Evolutionary conservation across 1,140 invertebrate species (phyloP).

Genomic region (Rhopalosiphum maidis): DNA sequence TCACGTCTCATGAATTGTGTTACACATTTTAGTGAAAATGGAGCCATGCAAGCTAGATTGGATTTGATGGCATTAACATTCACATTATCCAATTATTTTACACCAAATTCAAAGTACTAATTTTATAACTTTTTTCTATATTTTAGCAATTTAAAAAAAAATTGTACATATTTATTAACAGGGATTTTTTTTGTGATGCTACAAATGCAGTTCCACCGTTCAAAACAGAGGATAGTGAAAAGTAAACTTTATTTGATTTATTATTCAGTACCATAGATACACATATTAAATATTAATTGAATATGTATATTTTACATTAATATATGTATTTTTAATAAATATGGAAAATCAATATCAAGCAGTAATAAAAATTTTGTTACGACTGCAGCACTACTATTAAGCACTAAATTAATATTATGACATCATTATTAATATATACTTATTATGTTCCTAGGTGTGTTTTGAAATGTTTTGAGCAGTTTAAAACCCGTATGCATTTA

Average conservation of each 20-base stretch:
- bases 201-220: constrained; percentile 68
- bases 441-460: constrained; percentile 43
- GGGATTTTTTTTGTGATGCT: constrained; percentile 70
- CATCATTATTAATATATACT: constrained; percentile 27
- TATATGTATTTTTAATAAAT: too few relatives aligned
- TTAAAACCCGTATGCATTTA: constrained; percentile 60
- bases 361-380: not conserved
- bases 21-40: constrained; percentile 71
- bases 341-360: not conserved
- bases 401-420: not conserved
- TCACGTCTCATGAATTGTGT: constrained; percentile 84
- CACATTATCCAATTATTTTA: constrained; percentile 66
- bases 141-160: not conserved
- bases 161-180: constrained; percentile 60
- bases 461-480: constrained; percentile 60
- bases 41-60: constrained; percentile 73
- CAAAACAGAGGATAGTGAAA: constrained; percentile 64
- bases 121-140: not conserved
- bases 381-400: not conserved
- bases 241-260: constrained; percentile 59
- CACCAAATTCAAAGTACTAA: constrained; percentile 67
- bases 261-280: not conserved
- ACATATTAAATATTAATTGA: not conserved
- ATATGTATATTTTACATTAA: not conserved
- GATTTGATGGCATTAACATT: constrained; percentile 70